Evolutionary conservation across 2,797 vertebrate genomes (phyloP).

Genomic region (Anguilla marmorata): DNA sequence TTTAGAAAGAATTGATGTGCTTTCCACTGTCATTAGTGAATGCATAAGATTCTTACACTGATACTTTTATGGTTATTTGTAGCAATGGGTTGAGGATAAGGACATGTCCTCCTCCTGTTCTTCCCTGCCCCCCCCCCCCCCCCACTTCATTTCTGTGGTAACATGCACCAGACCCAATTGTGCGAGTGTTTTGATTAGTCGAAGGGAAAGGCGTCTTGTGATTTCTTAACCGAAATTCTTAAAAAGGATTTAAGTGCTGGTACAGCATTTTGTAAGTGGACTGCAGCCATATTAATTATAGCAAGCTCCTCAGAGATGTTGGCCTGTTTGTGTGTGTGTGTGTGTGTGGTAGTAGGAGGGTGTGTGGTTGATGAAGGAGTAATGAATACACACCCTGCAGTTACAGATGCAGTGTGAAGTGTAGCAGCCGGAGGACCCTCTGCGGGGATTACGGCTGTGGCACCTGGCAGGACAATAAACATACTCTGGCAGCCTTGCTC

Average conservation of each 20-base stretch:
- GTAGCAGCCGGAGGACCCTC: constrained; percentile 17
- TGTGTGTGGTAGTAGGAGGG: neutral
- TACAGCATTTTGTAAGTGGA: neutral
- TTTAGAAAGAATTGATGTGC: constrained; percentile 36
- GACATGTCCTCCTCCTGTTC: neutral
- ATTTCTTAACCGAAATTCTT: neutral
- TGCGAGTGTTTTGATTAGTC: neutral
- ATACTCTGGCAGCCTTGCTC: neutral
- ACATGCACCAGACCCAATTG: neutral
- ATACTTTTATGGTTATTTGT: neutral
- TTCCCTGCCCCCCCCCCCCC: neutral
- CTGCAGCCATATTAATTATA: neutral
- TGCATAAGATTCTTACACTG: neutral
- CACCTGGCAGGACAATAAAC: constrained; percentile 30
- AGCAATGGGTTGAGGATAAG: constrained; percentile 18
- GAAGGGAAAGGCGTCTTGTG: neutral
- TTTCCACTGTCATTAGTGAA: constrained; percentile 33
- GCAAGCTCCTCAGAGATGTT: neutral
- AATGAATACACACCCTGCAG: neutral
- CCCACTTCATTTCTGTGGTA: neutral
- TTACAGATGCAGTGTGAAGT: neutral
- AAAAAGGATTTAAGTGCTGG: neutral
- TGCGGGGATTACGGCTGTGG: constrained; percentile 17
- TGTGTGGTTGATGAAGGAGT: neutral
- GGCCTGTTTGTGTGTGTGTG: neutral